phyloP scores from a whole-genome alignment of 2,113 vertebrate species.

The Thalassoma bifasciatum region DNA sequence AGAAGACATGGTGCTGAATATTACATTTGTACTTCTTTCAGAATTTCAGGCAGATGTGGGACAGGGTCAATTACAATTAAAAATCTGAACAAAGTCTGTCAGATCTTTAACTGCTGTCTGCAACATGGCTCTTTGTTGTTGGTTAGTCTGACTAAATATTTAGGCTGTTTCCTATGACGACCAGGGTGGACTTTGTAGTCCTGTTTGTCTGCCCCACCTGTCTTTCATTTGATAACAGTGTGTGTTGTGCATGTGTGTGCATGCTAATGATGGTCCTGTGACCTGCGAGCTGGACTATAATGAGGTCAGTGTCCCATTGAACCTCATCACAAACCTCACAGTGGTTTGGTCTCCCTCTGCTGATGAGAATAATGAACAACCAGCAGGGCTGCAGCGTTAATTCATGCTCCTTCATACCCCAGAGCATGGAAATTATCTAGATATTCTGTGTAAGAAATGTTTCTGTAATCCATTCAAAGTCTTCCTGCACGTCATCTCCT shows the following conservation, averaged over 20 bases:
- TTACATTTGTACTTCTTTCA: too few relatives aligned
- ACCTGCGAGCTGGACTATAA: conserved; percentile 29
- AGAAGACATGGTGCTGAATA: neutral
- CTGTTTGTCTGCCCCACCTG: conserved; percentile 18
- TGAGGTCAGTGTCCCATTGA: conserved; percentile 25
- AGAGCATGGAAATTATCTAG: neutral
- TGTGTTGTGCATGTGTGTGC: neutral
- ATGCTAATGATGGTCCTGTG: conserved; percentile 14
- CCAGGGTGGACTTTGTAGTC: conserved; percentile 15
- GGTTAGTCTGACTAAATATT: conserved; percentile 31
- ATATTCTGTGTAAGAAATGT: neutral
- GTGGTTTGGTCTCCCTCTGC: conserved; percentile 52
- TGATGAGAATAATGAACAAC: neutral
- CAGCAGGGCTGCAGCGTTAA: neutral
- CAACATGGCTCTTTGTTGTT: neutral
- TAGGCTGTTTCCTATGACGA: conserved; percentile 15
- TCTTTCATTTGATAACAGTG: conserved; percentile 12
- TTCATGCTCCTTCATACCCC: neutral
- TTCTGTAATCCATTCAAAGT: neutral
- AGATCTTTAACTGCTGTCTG: neutral
- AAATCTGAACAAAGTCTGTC: neutral
- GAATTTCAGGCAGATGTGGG: too few relatives aligned
- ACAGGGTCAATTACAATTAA: neutral
- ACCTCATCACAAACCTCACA: neutral
- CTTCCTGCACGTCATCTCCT: conserved; percentile 6